Evolutionary conservation across 1,140 invertebrate genomes (phyloP).

Genomic region (Stegodyphus dumicola): DNA sequence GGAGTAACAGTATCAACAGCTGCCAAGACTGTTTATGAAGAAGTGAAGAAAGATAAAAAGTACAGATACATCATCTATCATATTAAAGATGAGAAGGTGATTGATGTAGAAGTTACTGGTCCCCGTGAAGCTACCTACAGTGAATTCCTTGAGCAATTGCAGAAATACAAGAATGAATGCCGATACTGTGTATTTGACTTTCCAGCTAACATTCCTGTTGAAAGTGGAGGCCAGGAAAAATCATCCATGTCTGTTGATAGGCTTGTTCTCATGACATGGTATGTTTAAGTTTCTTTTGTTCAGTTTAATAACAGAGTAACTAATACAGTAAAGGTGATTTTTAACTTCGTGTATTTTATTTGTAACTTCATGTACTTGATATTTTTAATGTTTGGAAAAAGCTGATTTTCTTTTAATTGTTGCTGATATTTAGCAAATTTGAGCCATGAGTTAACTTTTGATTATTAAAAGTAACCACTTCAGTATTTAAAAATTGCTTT

Average conservation of each 20-base stretch:
- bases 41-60: slow-evolving; percentile 97
- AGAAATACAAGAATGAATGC: slow-evolving; percentile 84
- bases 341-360: too few relatives aligned
- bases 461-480: too few relatives aligned
- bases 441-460: too few relatives aligned
- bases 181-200: slow-evolving; percentile 92
- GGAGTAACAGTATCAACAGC: slow-evolving; percentile 94
- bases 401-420: too few relatives aligned
- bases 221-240: slow-evolving; percentile 63
- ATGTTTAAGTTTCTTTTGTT: slow-evolving; percentile 70
- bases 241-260: slow-evolving; percentile 69
- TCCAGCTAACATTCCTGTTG: slow-evolving; percentile 65
- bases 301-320: too few relatives aligned
- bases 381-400: too few relatives aligned
- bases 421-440: too few relatives aligned
- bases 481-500: too few relatives aligned
- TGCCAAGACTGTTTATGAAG: slow-evolving; percentile 94
- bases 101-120: slow-evolving; percentile 68
- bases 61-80: slow-evolving; percentile 96
- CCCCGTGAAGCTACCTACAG: slow-evolving; percentile 88
- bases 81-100: slow-evolving; percentile 89
- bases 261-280: slow-evolving; percentile 93
- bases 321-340: too few relatives aligned
- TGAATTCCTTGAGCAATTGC: slow-evolving; percentile 88
- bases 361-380: too few relatives aligned